Conservation (phyloP, 2,113 vertebrate species). For the Ornithorhynchus anatinus region DNA sequence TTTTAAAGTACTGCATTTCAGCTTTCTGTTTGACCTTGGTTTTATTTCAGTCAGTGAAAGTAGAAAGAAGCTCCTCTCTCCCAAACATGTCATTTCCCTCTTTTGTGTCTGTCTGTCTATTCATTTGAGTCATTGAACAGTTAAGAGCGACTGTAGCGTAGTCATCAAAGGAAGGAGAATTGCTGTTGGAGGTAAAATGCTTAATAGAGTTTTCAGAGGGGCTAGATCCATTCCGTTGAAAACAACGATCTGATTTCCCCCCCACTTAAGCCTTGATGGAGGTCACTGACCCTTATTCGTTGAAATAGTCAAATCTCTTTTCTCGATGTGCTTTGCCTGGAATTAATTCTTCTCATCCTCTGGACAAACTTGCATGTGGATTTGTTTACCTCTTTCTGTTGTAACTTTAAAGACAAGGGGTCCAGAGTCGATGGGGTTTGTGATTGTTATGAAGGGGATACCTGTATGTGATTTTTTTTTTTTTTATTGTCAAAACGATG, state of each 20-base stretch:
- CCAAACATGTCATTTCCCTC: constrained; percentile 11
- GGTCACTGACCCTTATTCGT: neutral
- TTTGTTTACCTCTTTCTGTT: constrained; percentile 30
- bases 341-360: neutral
- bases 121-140: neutral
- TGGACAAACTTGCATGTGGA: constrained; percentile 16
- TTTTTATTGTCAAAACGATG: constrained; percentile 20
- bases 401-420: constrained; percentile 17
- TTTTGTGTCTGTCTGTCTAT: constrained; percentile 11
- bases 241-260: constrained; percentile 1
- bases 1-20: constrained; percentile 7
- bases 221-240: constrained; percentile 2
- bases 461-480: constrained; percentile 43
- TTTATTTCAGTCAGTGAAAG: constrained; percentile 34
- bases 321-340: neutral
- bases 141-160: neutral
- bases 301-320: neutral
- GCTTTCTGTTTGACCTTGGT: constrained; percentile 24
- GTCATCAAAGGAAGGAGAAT: neutral
- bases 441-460: constrained; percentile 44
- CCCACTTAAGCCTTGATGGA: neutral
- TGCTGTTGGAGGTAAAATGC: neutral
- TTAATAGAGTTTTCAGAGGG: constrained; percentile 2
- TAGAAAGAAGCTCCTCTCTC: constrained; percentile 36
- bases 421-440: constrained; percentile 19